Evolutionary conservation across 2,113 vertebrate species (phyloP).

Genomic region (Gopherus evgoodei): DNA sequence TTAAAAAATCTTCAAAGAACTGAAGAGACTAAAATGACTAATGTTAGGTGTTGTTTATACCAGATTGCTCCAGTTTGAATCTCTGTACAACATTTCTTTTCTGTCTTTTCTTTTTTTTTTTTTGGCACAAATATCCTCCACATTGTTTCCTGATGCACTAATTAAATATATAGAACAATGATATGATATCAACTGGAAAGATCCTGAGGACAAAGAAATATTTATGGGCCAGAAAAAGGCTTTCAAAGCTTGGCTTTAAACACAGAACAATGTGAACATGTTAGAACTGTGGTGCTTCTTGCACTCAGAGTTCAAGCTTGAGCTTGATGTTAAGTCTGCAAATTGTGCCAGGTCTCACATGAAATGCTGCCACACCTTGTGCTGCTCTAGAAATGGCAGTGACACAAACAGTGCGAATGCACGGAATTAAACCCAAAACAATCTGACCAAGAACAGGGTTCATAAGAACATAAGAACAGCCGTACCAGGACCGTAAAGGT

Average conservation of each 20-base stretch:
- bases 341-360: neutral
- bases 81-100: neutral
- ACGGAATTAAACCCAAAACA: neutral
- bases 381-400: neutral
- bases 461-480: too few species aligned
- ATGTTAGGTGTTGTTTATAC: neutral
- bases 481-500: too few species aligned
- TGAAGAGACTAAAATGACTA: slow-evolving; percentile 26
- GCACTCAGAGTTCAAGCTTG: neutral
- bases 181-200: neutral
- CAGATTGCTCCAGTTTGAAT: slow-evolving; percentile 16
- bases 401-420: neutral
- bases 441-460: neutral
- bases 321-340: neutral
- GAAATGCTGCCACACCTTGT: neutral
- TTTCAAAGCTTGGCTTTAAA: neutral
- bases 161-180: neutral
- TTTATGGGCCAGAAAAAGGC: neutral
- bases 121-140: slow-evolving; percentile 2
- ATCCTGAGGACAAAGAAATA: neutral
- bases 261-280: neutral
- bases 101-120: neutral
- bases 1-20: neutral
- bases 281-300: neutral
- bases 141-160: neutral